Evolutionary conservation across 1,140 invertebrate species (phyloP).

Genomic region (Ceratosolen fusciceps): DNA sequence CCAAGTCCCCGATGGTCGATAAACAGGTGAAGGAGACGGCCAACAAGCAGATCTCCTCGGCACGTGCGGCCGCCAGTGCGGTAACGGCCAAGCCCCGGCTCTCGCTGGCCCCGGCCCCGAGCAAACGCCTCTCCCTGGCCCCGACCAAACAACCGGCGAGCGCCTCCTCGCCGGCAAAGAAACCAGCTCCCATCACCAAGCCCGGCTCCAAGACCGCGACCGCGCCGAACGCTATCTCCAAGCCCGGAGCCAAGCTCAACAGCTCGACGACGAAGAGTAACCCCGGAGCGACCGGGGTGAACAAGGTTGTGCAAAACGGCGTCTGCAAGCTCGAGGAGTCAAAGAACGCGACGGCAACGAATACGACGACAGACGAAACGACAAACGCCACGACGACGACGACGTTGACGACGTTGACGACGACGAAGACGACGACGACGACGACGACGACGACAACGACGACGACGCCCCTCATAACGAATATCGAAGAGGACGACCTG

Average conservation of each 20-base stretch:
- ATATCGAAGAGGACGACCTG: slow-evolving; percentile 64
- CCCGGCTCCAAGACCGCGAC: not conserved
- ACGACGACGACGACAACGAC: slow-evolving; percentile 48
- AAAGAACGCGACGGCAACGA: too few relatives aligned
- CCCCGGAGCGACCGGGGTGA: not conserved
- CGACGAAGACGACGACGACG: slow-evolving; percentile 45
- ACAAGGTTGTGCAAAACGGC: slow-evolving; percentile 62
- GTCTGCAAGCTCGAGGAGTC: slow-evolving; percentile 54
- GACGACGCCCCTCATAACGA: slow-evolving; percentile 53
- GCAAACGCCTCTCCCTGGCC: slow-evolving; percentile 49
- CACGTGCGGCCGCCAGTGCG: slow-evolving; percentile 59
- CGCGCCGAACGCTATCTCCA: slow-evolving; percentile 48
- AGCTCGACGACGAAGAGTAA: slow-evolving; percentile 17
- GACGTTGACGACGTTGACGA: slow-evolving; percentile 48
- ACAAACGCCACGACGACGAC: slow-evolving; percentile 46
- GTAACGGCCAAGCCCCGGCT: not conserved
- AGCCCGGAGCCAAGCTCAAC: slow-evolving; percentile 45
- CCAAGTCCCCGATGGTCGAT: slow-evolving; percentile 69
- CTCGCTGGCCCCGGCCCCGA: slow-evolving; percentile 42
- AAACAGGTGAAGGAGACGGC: slow-evolving; percentile 75
- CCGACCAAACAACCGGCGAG: slow-evolving; percentile 64
- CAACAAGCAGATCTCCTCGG: slow-evolving; percentile 74
- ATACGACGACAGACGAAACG: too few relatives aligned
- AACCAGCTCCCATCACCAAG: slow-evolving; percentile 10
- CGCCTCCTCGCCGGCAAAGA: slow-evolving; percentile 19